phyloP scores from a whole-genome alignment of 2,113 vertebrate species.

The Myotis lucifugus region DNA sequence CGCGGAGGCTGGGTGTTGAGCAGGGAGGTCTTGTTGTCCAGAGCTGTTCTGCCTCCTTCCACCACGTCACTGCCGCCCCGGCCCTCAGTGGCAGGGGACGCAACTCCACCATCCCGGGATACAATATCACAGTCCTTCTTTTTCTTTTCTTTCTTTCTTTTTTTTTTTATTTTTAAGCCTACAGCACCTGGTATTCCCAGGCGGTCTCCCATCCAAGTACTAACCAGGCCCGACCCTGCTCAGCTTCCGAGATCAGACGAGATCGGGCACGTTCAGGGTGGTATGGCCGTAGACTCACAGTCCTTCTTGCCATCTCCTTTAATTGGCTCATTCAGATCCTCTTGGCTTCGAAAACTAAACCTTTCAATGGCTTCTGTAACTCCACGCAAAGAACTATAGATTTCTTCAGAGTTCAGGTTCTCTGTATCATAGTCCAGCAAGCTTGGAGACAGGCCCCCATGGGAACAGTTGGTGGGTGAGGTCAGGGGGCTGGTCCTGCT shows the following conservation, averaged over 20 bases:
- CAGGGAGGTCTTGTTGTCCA: slow-evolving; percentile 98
- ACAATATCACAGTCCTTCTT: slow-evolving; percentile 43
- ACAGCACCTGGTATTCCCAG: too few relatives aligned
- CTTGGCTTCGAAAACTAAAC: slow-evolving; percentile 98
- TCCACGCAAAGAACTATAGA: slow-evolving; percentile 98
- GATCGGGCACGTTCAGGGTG: too few relatives aligned
- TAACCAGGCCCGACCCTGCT: too few relatives aligned
- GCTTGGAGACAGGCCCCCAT: slow-evolving; percentile 98
- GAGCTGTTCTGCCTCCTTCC: slow-evolving; percentile 94
- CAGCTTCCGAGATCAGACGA: too few relatives aligned
- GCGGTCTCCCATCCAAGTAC: too few relatives aligned
- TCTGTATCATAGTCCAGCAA: slow-evolving; percentile 99
- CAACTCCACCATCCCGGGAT: slow-evolving; percentile 85
- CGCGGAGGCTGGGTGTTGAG: slow-evolving; percentile 97
- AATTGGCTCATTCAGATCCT: slow-evolving; percentile 96
- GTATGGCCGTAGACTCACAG: slow-evolving; percentile 78
- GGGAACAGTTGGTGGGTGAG: slow-evolving; percentile 98
- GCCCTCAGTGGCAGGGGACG: slow-evolving; percentile 72
- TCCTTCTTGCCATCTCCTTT: slow-evolving; percentile 96
- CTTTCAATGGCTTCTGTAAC: slow-evolving; percentile 99
- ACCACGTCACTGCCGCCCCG: slow-evolving; percentile 80
- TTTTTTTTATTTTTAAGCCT: too few relatives aligned
- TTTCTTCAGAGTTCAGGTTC: slow-evolving; percentile 99
- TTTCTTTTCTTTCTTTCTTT: too few relatives aligned
- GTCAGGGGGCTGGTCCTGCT: slow-evolving; percentile 97